Conservation (phyloP, 2,888 invertebrate species). For the Pachymerium ferrugineum region DNA sequence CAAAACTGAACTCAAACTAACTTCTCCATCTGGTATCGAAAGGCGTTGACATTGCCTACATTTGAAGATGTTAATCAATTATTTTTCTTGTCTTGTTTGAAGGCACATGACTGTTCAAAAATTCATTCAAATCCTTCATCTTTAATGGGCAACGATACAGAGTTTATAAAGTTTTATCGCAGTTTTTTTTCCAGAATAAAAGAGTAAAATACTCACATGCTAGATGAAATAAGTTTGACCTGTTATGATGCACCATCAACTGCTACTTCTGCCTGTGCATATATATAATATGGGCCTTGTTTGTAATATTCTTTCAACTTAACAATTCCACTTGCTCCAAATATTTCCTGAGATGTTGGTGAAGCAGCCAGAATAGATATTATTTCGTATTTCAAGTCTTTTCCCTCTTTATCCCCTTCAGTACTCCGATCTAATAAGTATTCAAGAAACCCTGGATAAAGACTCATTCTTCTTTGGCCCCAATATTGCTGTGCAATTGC, state of each 20-base stretch:
- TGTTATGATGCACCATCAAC: conserved; percentile 58
- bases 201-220: too few relatives aligned
- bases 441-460: conserved; percentile 68
- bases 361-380: conserved; percentile 58
- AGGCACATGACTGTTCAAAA: too few relatives aligned
- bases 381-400: conserved; percentile 68
- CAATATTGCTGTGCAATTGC: conserved; percentile 65
- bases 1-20: too few relatives aligned
- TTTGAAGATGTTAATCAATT: too few relatives aligned
- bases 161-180: too few relatives aligned
- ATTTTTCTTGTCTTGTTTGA: too few relatives aligned
- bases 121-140: too few relatives aligned
- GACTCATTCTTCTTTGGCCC: conserved; percentile 69
- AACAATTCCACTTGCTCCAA: conserved; percentile 58
- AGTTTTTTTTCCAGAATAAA: too few relatives aligned
- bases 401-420: conserved; percentile 64
- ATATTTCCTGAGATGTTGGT: conserved; percentile 49
- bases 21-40: too few relatives aligned
- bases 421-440: conserved; percentile 68
- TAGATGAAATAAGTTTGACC: neutral
- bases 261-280: conserved; percentile 65
- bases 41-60: too few relatives aligned
- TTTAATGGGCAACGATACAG: too few relatives aligned
- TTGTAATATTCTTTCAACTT: conserved; percentile 63
- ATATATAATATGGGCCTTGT: conserved; percentile 73